Base-by-base conservation (phyloP, 2,888 invertebrate genomes). In the Lithophane socia region DNA sequence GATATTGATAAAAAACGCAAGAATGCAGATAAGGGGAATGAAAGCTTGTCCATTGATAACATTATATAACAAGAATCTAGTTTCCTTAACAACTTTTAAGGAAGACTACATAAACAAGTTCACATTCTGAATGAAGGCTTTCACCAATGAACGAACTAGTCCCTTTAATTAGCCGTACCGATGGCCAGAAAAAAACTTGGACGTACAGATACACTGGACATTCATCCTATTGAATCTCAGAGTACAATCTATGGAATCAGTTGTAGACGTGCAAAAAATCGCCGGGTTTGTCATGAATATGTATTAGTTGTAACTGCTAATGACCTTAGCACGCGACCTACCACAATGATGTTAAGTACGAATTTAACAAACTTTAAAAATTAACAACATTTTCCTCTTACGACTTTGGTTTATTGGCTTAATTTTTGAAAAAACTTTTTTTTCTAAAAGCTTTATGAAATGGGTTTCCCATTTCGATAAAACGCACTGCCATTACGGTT, bases 271-370 rank as follows among this genome's bases (percentile, higher is more conserved):
- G 68, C 49, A 81, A 83, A 83, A 81, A 73, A n/a, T 56, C 29
- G 8, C 13, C 13, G 18, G n/a, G 61, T 42, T 44, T 29, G 5
- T 70, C 61, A 67, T 80, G 66, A 80, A 82, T 83, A 83, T 81
- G 64, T 54, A 84, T 71, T 18, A 64, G 63, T 56, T 78, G 65
- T 54, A 12, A 60, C 68, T 44, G 56, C 69, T 84, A 82, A 84
- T 74, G 73, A 64, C 52, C 70, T 56, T 18, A 69, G 42, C 68
- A 72, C 84, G 83, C 69, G 79, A 81, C 81, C 83, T 81, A 81
- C 65, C 79, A 52, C 83, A 79, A 73, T 61, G 56, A 52, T 54
- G 54, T 16, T 52, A 52, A 63, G 56, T 49, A 63, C 21, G 12
- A 7, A 37, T 64, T 75, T 42, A 58, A 42, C 16, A 42, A 67